Base-by-base conservation (phyloP, 2,797 vertebrate species). In the Adrianichthys oophorus region DNA sequence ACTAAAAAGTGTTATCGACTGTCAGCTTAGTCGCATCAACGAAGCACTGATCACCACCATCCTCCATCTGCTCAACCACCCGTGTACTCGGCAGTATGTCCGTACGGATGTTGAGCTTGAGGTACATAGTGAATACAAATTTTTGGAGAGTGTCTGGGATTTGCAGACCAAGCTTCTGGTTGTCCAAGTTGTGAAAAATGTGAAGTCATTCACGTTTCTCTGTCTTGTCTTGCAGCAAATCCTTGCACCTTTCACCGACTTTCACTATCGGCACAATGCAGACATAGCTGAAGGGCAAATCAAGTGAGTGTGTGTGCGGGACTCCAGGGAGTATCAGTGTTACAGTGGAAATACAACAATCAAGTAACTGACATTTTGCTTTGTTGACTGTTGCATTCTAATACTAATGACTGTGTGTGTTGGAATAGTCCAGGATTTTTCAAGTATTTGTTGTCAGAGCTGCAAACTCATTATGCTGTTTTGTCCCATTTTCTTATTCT, bases 241-340 rank as follows among this genome's bases (percentile, higher is more conserved):
- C 92, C 93, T 99, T 61, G 97, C 98, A 59, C 97, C 98, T 73
- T 99, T 98, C 85, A 99, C 98, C 59, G 98, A 99, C 92, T 99
- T 99, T 87, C 97, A 99, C 95, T 99, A 99, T 93, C 95, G 96
- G 69, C 97, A 99, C 87, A 98, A 97, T 66, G 96, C 98, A 79
- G 97, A 99, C 80, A 98, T 93, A 52, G 88, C 96, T 74, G 97
- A 99, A 92, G 94, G 94, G 66, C 97, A 98, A 70, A 93, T 98
- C 80, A 99, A 98, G 98, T 99, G 90, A 96, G 96, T 94, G 76
- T 75, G 69, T 66, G 41, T 43, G 26, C 55, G 52, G 37, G 41
- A 40, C 10, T 18, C 48, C 59, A 43, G 58, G 65, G 49, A 52
- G 51, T 62, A 52, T 45, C 19, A 13, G 53, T 59, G 43, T 70